Conservation (phyloP, 2,888 invertebrate genomes). For the Heliconius ismenius region DNA sequence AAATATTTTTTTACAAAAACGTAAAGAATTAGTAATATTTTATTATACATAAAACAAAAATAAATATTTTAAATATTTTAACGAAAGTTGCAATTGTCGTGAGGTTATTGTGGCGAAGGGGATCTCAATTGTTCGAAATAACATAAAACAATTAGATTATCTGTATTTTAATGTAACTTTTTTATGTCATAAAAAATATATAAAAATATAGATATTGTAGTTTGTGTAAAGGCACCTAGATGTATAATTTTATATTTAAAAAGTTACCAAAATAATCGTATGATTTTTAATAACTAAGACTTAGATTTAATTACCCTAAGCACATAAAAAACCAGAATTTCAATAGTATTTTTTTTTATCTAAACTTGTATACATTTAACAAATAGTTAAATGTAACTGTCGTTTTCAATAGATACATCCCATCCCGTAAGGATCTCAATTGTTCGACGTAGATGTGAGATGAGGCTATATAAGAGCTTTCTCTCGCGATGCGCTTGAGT, state of each 20-base stretch:
- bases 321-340: too few species aligned
- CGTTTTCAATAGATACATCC: conserved; percentile 34
- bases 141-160: too few species aligned
- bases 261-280: too few species aligned
- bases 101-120: too few species aligned
- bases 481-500: conserved; percentile 71
- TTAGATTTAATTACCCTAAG: too few species aligned
- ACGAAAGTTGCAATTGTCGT: neutral
- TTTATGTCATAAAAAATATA: too few species aligned
- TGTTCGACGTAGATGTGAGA: conserved; percentile 54
- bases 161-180: too few species aligned
- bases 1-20: too few species aligned
- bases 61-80: neutral
- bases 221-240: neutral
- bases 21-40: too few species aligned
- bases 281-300: too few species aligned
- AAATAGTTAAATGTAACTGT: conserved; percentile 7
- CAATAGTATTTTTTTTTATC: too few species aligned
- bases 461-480: conserved; percentile 80
- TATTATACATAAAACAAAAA: neutral
- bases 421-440: conserved; percentile 57
- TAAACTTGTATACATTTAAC: too few species aligned
- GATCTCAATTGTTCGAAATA: neutral
- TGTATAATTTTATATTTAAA: neutral
- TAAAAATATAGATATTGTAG: neutral